Evolutionary conservation across 2,113 vertebrate genomes (phyloP), one percentile per base, ranked within the genome.

Genomic region (Oriolus oriolus): DNA sequence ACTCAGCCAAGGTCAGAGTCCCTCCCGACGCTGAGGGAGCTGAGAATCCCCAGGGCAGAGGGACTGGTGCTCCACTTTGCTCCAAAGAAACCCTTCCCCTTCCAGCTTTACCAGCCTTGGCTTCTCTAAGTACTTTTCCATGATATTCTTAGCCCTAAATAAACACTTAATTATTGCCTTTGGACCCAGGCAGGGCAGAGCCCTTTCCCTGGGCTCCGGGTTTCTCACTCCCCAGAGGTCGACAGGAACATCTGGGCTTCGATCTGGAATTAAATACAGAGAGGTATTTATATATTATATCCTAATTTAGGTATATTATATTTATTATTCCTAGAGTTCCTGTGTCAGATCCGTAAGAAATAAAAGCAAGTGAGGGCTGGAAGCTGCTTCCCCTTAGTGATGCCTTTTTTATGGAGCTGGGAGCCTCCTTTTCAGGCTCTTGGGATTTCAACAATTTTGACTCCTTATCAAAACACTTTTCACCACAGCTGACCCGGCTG

Each of bases 1-100:
- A 17, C 4, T 19, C 56, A 27, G 5, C 60, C 65, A 22, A 37
- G 42, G 28, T 11, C 1, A 0, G 27, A 35, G 3, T 74, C 18
- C 33, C 45, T n/a, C 6, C 30, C 4, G n/a, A n/a, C n/a, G n/a
- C n/a, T 30, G 45, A 33, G 6, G 41, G 17, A 41, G 70, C 86
- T 35, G 57, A 92, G 37, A 37, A 59, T 73, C 56, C 4, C 13
- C 42, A 9, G 2, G 4, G 59, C 56, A 14, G 18, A 53, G 24
- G 41, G 5, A 2, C 18, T 9, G 45, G 2, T 13, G 64, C 42
- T 81, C 35, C 45, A 33, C 15, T 2, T 3, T 21, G 11, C 13
- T 47, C 66, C 79, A 85, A 11, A 35, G 6, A 44, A 82, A 35
- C 30, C 53, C 30, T 24, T 41, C 27, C 37, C 37, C 23, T 75